A percentile compares a stretch with the other conserved stretches of the same genome.
These are phyloP conservation scores for Hippopotamus amphibius DNA, from an alignment of 2,113 vertebrate genomes.

Conservation along the genomic window DNA sequence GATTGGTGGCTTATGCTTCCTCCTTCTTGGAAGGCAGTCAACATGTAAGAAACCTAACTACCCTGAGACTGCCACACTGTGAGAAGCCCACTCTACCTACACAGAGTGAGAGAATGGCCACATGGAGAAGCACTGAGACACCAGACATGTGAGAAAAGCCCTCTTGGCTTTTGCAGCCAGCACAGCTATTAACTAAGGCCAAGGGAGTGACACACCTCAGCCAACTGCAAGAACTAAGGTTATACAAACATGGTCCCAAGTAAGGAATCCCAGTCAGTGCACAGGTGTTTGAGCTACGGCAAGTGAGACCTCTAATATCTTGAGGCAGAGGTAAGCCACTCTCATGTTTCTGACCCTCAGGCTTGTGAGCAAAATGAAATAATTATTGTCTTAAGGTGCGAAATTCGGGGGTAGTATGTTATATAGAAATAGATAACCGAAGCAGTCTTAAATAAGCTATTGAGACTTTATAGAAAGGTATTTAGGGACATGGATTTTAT, in stretches of 20 bases:
- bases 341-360: neutral
- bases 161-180: neutral
- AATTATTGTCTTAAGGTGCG: neutral
- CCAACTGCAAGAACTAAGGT: neutral
- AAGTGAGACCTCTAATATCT: neutral
- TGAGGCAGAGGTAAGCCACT: neutral
- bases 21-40: neutral
- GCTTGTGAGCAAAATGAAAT: neutral
- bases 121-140: neutral
- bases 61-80: neutral
- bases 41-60: neutral
- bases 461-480: neutral
- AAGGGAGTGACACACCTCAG: neutral
- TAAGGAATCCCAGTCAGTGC: neutral
- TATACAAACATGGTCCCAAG: neutral
- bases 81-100: neutral
- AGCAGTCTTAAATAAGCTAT: slow-evolving; percentile 13
- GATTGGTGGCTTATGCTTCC: neutral
- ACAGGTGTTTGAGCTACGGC: neutral
- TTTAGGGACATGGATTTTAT: neutral
- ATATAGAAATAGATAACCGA: neutral
- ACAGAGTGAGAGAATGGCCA: neutral
- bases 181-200: neutral
- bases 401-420: neutral
- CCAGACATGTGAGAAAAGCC: neutral